These are phyloP conservation scores for Phoeniculus purpureus DNA, from an alignment of 2,797 vertebrate genomes.

Conservation along the genomic window DNA sequence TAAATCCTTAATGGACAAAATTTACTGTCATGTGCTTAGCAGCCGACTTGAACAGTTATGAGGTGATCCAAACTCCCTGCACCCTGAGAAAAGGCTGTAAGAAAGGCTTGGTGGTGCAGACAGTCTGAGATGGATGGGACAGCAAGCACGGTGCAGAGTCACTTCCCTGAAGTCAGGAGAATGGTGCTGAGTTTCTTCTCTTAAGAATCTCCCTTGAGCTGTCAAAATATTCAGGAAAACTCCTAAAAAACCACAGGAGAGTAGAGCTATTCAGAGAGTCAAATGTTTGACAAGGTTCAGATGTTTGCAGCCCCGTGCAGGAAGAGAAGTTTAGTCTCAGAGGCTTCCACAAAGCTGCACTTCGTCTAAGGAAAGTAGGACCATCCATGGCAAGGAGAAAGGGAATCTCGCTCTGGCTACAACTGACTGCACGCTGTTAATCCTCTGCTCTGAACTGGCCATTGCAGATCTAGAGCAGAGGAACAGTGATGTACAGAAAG, in stretches of 20 bases:
- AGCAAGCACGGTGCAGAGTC: not conserved
- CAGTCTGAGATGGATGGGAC: not conserved
- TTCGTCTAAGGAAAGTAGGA: not conserved
- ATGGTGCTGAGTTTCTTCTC: not conserved
- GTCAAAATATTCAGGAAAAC: not conserved
- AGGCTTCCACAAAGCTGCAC: not conserved
- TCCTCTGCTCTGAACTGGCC: not conserved
- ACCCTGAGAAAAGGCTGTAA: too few relatives aligned
- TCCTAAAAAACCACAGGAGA: fast-evolving
- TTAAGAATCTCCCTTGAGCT: not conserved
- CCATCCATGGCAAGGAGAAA: not conserved
- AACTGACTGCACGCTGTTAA: not conserved
- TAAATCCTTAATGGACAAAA: not conserved
- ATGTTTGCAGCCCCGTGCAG: not conserved
- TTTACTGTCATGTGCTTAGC: not conserved
- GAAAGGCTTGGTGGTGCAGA: not conserved
- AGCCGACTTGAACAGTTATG: not conserved
- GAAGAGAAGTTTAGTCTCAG: not conserved
- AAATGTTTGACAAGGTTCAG: not conserved
- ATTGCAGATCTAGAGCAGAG: not conserved
- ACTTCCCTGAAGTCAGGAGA: not conserved
- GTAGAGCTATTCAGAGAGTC: not conserved
- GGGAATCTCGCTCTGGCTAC: not conserved
- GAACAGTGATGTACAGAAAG: too few relatives aligned
- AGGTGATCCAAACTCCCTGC: not conserved